Base-by-base conservation (phyloP, 2,113 vertebrate species). In the Dasypus novemcinctus region DNA sequence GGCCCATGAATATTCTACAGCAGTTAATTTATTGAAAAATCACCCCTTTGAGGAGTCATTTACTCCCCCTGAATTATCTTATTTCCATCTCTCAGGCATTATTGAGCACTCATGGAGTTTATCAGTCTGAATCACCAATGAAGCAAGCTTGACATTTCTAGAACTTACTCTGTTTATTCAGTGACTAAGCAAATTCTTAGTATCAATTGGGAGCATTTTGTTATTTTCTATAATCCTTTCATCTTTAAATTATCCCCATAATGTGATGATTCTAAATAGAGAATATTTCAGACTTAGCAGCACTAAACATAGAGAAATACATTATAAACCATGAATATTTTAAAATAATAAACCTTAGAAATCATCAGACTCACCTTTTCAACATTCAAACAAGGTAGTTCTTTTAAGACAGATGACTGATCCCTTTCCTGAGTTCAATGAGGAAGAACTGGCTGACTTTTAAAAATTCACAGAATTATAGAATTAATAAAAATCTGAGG, bases 261-360 rank as follows among this genome's bases (percentile, higher is more conserved):
- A 89, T 80, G n/a, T 92, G 85, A 81, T 66, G 52, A 88, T 88
- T 94, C 18, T 57, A 57, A 57, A 57, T 76, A 89, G 61, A 88
- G 66, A 91, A 52, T n/a, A 94, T 90, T 92, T 95, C 38, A 92
- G 69, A 92, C 52, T 92, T 52, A 75, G 71, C 38, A 90, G 80
- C 59, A 90, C 25, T 75, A 83, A 80, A 25, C 25, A 87, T 4
- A 90, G 57, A 8, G n/a, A 92, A 85, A 90, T 52, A 71, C 31
- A 64, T 90, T 94, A 95, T 84, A 85, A 81, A 87, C 87, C 20
- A 66, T 81, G 64, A 46, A 85, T n/a, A 90, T 7, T 90, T 71
- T 90, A 87, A 92, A 92, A 92, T 95, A 93, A 76, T 76, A 69
- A 64, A 92, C 80, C 89, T 96, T 43, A 66, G 85, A 96, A 90